phyloP scores from a whole-genome alignment of 1,140 invertebrate species.

The Branchinecta lindahli region DNA sequence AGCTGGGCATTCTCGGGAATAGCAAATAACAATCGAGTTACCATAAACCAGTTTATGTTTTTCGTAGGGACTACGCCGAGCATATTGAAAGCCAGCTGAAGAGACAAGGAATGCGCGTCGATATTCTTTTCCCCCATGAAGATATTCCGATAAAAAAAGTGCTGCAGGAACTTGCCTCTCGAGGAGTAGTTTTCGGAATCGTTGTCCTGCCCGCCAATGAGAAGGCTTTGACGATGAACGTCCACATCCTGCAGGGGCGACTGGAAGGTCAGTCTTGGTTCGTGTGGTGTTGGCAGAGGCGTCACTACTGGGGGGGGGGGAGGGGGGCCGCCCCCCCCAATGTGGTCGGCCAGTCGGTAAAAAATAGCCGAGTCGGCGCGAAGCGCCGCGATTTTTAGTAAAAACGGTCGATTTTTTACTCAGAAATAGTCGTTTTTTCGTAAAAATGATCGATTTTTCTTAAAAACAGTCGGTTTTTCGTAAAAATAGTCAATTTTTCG shows the following conservation, averaged over 20 bases:
- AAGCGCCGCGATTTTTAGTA: too few relatives aligned
- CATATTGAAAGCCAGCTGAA: slow-evolving; percentile 69
- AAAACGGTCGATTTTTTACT: too few relatives aligned
- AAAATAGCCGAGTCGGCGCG: too few relatives aligned
- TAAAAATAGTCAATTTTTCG: too few relatives aligned
- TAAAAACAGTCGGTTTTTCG: too few relatives aligned
- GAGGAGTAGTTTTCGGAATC: slow-evolving; percentile 73
- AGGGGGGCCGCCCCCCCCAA: too few relatives aligned
- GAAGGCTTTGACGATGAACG: slow-evolving; percentile 63
- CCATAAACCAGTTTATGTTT: background rate
- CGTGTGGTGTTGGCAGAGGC: background rate
- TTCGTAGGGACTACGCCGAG: slow-evolving; percentile 67
- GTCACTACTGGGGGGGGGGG: too few relatives aligned
- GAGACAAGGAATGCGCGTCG: slow-evolving; percentile 57
- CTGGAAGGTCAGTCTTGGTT: slow-evolving; percentile 53
- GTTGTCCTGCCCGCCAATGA: slow-evolving; percentile 69
- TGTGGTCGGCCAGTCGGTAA: too few relatives aligned
- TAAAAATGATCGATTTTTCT: too few relatives aligned
- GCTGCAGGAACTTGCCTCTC: slow-evolving; percentile 67
- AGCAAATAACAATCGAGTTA: too few relatives aligned
- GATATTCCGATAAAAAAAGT: slow-evolving; percentile 64
- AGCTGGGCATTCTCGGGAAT: too few relatives aligned
- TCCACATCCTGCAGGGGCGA: slow-evolving; percentile 77
- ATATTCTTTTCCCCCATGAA: slow-evolving; percentile 75
- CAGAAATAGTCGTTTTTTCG: too few relatives aligned